These are phyloP conservation scores for Yponomeuta evonymella DNA, from an alignment of 2,888 invertebrate genomes.

Conservation along the genomic window DNA sequence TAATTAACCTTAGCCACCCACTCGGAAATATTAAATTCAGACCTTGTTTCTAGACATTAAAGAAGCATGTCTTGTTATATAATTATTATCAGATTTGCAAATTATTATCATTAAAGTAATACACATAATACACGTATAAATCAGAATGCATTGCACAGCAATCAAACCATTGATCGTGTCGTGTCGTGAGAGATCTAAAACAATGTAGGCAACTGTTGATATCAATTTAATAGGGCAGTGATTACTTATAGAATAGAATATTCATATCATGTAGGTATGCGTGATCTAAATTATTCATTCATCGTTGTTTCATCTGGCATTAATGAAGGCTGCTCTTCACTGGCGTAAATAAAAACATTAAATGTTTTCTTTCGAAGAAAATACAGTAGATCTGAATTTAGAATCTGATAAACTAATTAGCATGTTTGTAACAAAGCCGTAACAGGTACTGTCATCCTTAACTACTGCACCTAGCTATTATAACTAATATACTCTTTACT, in stretches of 20 bases:
- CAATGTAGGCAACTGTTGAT: background rate
- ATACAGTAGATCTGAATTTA: background rate
- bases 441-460: constrained; percentile 3
- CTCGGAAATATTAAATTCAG: background rate
- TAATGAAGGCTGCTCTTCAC: background rate
- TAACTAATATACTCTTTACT: too few species aligned
- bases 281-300: background rate
- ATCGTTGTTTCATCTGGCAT: background rate
- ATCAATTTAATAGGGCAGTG: background rate
- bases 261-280: background rate
- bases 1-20: too few species aligned
- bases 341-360: too few species aligned
- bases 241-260: background rate
- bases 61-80: background rate
- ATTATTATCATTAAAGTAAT: too few species aligned
- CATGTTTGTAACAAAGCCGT: constrained; percentile 3
- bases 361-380: background rate
- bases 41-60: background rate
- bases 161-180: constrained; percentile 14
- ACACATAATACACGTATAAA: too few species aligned
- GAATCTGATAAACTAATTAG: constrained; percentile 16
- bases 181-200: background rate
- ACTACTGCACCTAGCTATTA: background rate
- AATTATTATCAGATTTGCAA: background rate
- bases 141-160: constrained; percentile 5